Conservation (phyloP, 2,113 vertebrate species). For the Suncus etruscus region DNA sequence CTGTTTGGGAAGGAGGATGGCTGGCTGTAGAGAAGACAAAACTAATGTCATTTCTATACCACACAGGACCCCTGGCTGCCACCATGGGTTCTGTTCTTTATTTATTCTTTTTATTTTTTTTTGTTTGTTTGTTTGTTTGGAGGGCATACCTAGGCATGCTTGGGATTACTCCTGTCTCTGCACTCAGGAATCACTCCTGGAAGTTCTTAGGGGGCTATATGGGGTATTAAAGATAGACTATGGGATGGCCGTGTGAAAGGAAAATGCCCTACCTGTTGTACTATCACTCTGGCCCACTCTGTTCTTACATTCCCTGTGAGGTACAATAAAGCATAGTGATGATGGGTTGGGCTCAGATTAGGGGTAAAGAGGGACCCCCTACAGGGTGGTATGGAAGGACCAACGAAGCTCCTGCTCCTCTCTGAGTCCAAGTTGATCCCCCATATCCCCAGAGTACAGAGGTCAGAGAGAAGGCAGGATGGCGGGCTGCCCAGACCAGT, state of each 20-base stretch:
- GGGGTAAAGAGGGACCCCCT: neutral
- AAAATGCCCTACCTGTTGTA: no score
- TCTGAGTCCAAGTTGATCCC: neutral
- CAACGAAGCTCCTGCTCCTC: neutral
- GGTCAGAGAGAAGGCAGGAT: neutral
- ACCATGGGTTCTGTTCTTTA: no score
- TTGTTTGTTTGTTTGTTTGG: no score
- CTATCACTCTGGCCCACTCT: neutral
- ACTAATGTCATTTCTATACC: neutral
- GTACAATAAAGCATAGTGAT: neutral
- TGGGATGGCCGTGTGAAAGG: no score
- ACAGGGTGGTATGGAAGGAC: neutral
- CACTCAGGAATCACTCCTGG: no score
- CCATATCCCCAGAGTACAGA: neutral
- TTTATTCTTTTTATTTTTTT: no score
- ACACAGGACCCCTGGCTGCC: neutral
- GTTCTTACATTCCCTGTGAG: neutral
- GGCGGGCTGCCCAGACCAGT: fast-evolving
- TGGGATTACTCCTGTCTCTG: no score
- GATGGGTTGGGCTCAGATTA: neutral
- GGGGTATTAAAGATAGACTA: no score
- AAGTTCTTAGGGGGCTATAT: no score
- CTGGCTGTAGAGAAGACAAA: neutral
- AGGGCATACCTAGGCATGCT: no score
- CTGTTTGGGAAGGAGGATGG: neutral